phyloP scores from a whole-genome alignment of 2,113 vertebrate species.

The Microtus ochrogaster region DNA sequence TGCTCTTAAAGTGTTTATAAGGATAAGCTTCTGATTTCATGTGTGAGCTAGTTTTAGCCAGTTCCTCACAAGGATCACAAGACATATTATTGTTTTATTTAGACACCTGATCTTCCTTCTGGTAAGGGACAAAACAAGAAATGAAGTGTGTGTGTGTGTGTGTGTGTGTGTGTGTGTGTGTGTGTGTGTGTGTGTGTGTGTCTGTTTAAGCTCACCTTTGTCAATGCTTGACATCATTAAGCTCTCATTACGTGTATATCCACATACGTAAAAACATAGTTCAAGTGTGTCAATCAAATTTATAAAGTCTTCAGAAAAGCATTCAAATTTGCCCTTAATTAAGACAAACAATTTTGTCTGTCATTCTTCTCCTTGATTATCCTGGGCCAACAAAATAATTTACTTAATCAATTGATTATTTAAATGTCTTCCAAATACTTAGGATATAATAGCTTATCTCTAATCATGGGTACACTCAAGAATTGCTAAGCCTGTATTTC shows the following conservation, averaged over 20 bases:
- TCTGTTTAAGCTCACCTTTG: slow-evolving; percentile 10
- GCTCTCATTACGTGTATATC: neutral
- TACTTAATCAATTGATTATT: slow-evolving; percentile 18
- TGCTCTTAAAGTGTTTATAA: slow-evolving; percentile 54
- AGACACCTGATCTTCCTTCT: slow-evolving; percentile 11
- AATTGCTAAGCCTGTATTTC: neutral
- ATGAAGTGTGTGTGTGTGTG: neutral
- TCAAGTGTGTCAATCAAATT: neutral
- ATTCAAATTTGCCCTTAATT: slow-evolving; percentile 18
- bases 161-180: neutral
- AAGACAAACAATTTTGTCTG: neutral
- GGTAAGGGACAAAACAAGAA: slow-evolving; percentile 32
- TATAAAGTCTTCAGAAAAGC: slow-evolving; percentile 7
- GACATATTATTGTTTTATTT: neutral
- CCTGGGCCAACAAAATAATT: neutral
- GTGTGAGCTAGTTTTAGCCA: slow-evolving; percentile 14
- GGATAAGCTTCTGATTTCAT: slow-evolving; percentile 17
- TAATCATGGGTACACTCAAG: neutral
- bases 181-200: neutral
- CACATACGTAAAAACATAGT: neutral
- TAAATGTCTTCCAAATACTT: neutral
- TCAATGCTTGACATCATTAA: slow-evolving; percentile 34
- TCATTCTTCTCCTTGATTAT: neutral
- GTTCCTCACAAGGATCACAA: slow-evolving; percentile 41
- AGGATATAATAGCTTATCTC: neutral